Evolutionary conservation across 2,888 invertebrate species (phyloP), one percentile per base, ranked within the genome.

Genomic region (Sphaerophoria taeniata): DNA sequence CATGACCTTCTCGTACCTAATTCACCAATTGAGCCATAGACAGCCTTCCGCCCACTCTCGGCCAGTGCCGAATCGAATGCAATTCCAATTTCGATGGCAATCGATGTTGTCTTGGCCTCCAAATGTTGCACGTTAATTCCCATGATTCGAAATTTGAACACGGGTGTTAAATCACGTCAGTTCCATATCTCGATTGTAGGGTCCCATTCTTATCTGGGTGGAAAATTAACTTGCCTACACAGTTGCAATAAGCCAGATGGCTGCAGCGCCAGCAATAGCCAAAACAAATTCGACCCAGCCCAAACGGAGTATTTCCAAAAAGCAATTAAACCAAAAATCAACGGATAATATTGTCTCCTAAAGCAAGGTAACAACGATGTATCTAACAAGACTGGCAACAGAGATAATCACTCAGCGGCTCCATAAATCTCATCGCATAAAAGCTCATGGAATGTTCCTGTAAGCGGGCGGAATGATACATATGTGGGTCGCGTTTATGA

Each of bases 101-200:
- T 74, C 78, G 74, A 47, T 83, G 51, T 56, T 71, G 78, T 75
- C 61, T 75, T 75, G 83, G 83, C 83, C 82, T 82, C 73, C 77
- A 82, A 82, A 61, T 55, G 71, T 65, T 71, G 45, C 71, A 79
- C 73, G 67, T 79, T 79, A 79, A 72, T 80, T 74, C 80, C 70
- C 63, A 63, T 70, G 69, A 73, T 49, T 72, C 34, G 31, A 75
- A 61, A 73, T 49, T 72, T 24, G 31, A 75, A 61, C 61, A 74
- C 65, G 69, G 83, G 83, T 84, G 83, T 84, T 79, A 75, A 84
- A 84, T 79, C 79, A 84, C 83, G 75, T 84, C 83, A 65, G 60
- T 60, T 61, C 65, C 71, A 47, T 71, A 84, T 76, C 79, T 33
- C 58, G 84, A 84, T 84, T 84, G 24, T 24, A 79, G 69, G 49